Base-by-base conservation (phyloP, 2,113 vertebrate species). In the Varanus salvator region DNA sequence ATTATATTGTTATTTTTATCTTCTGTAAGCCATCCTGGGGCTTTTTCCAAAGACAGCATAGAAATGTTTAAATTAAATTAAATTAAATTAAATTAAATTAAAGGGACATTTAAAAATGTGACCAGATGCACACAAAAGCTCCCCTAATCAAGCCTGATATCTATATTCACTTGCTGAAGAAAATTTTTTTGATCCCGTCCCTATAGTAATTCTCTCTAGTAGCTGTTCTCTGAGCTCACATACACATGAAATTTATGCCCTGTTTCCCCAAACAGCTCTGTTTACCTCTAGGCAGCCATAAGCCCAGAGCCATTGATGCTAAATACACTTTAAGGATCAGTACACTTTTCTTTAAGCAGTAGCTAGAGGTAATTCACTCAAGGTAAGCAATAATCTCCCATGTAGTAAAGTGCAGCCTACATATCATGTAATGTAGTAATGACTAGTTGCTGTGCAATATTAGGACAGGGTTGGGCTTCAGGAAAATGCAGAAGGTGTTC, bases 201-300 rank as follows among this genome's bases (percentile, higher is more conserved):
- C 84, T 60, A 74, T 31, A 84, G 27, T 84, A 92, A 77, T 31
- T 89, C 34, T 87, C 74, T 90, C 89, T 82, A 93, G 27, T 19
- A 91, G 14, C 2, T 66, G 6, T 31, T 89, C 80, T 48, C 83
- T 2, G 50, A 84, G 85, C 68, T 64, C 27, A 23, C 77, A 25
- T 89, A 77, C n/a, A 78, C 72, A 77, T 84, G 88, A 84, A 84
- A 89, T 84, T 66, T 68, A 89, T 89, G 81, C 88, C 88, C 84
- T 89, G 72, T 89, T 89, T 84, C 72, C 57, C 50, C 57, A 89
- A 89, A 89, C 88, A 75, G 81, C 88, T 84, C 88, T 84, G 82
- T 89, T 89, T 89, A 89, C 72, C 72, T 89, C 81, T 84, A 77
- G 88, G 72, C 72, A 84, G 88, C 88, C 23, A 31, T 89, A 89